Evolutionary conservation across 2,797 vertebrate species (phyloP).

Genomic region (Molossus molossus): DNA sequence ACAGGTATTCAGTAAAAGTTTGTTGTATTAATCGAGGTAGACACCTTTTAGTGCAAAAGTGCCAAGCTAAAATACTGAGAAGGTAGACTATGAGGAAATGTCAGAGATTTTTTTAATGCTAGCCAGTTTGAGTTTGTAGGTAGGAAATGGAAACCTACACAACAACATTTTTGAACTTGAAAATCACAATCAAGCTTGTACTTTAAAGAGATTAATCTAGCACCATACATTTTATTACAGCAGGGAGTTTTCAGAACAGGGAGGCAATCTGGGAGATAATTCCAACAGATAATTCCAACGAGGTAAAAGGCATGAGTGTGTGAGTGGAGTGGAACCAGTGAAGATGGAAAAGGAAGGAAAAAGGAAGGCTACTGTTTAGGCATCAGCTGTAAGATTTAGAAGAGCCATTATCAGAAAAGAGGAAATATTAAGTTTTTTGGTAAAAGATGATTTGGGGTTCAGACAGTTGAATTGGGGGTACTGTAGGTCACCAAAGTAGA

Average conservation of each 20-base stretch:
- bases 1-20: neutral
- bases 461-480: neutral
- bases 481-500: neutral
- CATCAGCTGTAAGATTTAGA: neutral
- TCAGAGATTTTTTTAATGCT: neutral
- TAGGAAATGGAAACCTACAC: conserved; percentile 35
- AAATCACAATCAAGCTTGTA: conserved; percentile 39
- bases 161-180: conserved; percentile 53
- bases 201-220: conserved; percentile 54
- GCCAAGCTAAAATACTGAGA: neutral
- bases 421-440: neutral
- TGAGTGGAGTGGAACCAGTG: conserved; percentile 64
- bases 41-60: neutral
- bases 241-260: conserved; percentile 60
- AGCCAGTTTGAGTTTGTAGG: neutral
- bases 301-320: conserved; percentile 63
- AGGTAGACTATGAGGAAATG: neutral
- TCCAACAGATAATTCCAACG: conserved; percentile 68
- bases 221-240: conserved; percentile 51
- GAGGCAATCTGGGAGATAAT: conserved; percentile 47
- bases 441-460: neutral
- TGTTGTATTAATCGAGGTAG: conserved; percentile 1
- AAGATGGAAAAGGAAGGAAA: conserved; percentile 4
- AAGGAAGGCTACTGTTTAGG: neutral
- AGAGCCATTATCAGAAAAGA: neutral